Evolutionary conservation across 2,113 vertebrate genomes (phyloP).

Genomic region (Perca flavescens): DNA sequence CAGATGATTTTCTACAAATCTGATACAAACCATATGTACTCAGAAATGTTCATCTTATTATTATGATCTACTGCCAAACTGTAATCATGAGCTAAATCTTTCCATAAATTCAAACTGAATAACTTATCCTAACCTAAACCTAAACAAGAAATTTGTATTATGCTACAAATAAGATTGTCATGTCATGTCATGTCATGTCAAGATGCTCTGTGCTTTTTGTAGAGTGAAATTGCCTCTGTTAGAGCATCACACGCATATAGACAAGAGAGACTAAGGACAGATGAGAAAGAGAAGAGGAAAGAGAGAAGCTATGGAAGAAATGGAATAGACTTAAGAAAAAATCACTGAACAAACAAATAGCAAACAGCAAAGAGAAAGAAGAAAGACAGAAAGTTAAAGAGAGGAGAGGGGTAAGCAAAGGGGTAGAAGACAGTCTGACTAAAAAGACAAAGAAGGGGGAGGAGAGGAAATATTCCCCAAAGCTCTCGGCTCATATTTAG

Average conservation of each 20-base stretch:
- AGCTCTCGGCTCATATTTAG: constrained; percentile 60
- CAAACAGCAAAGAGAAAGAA: constrained; percentile 15
- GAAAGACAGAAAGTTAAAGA: constrained; percentile 13
- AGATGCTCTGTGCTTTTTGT: constrained; percentile 5
- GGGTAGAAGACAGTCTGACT: constrained; percentile 18
- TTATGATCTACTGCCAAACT: constrained; percentile 36
- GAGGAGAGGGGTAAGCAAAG: constrained; percentile 13
- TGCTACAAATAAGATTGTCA: constrained; percentile 17
- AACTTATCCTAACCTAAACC: constrained; percentile 11
- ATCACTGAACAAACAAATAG: constrained; percentile 13
- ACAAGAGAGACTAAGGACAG: constrained; percentile 15
- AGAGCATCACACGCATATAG: constrained; percentile 7
- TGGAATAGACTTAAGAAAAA: constrained; percentile 11
- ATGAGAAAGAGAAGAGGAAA: constrained; percentile 14
- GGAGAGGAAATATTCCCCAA: constrained; percentile 46
- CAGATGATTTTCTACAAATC: constrained; percentile 9
- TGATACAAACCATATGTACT: constrained; percentile 13
- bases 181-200: not conserved
- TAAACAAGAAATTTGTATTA: constrained; percentile 3
- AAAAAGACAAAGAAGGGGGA: constrained; percentile 35
- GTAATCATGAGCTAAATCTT: constrained; percentile 35
- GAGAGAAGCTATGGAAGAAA: not conserved
- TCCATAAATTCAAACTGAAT: constrained; percentile 18
- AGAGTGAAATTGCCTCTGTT: not conserved
- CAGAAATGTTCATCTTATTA: constrained; percentile 5